Evolutionary conservation across 1,140 invertebrate species (phyloP).

Genomic region (Thalassaphorura encarpata): DNA sequence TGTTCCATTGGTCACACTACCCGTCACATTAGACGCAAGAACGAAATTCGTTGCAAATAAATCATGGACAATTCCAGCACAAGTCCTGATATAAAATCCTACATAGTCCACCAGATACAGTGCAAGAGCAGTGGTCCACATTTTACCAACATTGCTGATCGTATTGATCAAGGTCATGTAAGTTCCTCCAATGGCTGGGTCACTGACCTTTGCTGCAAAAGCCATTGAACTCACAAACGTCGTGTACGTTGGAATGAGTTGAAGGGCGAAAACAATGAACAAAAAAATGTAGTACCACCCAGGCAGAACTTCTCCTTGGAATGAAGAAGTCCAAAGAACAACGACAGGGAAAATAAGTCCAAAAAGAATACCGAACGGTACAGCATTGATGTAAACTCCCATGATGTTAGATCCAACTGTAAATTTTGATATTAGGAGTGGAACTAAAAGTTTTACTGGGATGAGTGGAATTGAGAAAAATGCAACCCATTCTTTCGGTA

Average conservation of each 20-base stretch:
- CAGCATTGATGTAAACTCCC: conserved; percentile 2
- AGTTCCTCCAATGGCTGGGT: conserved; percentile 89
- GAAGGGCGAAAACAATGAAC: neutral
- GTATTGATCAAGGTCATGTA: conserved; percentile 99
- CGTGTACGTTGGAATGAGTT: neutral
- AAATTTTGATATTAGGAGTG: neutral
- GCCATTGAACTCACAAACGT: neutral
- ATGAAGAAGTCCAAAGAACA: neutral
- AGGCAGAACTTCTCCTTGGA: neutral
- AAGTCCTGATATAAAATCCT: neutral
- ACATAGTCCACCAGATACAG: conserved; percentile 77
- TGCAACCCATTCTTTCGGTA: neutral
- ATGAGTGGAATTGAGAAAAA: neutral
- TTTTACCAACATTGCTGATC: conserved; percentile 88
- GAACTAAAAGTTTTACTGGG: neutral
- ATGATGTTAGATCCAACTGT: neutral
- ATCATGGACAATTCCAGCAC: conserved; percentile 7
- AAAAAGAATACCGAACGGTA: neutral
- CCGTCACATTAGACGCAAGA: too few relatives aligned
- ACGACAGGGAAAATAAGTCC: neutral
- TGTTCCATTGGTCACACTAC: too few relatives aligned
- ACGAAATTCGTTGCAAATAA: conserved; percentile 53
- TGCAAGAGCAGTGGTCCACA: conserved; percentile 88
- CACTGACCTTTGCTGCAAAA: conserved; percentile 55
- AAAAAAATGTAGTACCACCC: neutral